Evolutionary conservation across 2,797 vertebrate genomes (phyloP).

Genomic region (Sebastes minor): DNA sequence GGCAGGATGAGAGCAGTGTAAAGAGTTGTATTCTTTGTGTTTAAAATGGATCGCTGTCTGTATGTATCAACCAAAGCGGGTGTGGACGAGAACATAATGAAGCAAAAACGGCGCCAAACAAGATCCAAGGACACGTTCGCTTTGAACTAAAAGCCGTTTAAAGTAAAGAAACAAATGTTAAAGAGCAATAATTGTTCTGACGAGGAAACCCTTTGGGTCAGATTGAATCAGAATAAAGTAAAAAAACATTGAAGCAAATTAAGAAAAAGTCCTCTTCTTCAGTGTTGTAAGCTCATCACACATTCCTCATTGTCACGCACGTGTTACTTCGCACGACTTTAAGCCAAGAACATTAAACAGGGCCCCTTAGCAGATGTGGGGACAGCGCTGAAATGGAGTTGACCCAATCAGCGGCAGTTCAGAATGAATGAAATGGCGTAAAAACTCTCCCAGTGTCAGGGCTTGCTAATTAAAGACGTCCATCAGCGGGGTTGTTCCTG

Average conservation of each 20-base stretch:
- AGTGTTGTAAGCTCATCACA: slow-evolving; percentile 32
- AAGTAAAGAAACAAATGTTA: slow-evolving; percentile 21
- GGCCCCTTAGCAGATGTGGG: slow-evolving; percentile 66
- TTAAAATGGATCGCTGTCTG: slow-evolving; percentile 32
- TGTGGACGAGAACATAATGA: not conserved
- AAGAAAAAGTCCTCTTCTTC: slow-evolving; percentile 19
- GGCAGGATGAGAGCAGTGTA: slow-evolving; percentile 44
- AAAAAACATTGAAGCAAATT: slow-evolving; percentile 32
- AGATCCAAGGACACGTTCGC: slow-evolving; percentile 23
- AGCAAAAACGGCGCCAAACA: not conserved
- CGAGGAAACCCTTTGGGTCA: slow-evolving; percentile 26
- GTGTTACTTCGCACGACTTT: slow-evolving; percentile 65
- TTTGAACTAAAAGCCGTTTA: slow-evolving; percentile 40
- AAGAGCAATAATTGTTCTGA: slow-evolving; percentile 34
- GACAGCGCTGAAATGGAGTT: slow-evolving; percentile 73
- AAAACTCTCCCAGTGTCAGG: slow-evolving; percentile 27
- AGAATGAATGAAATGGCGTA: slow-evolving; percentile 61
- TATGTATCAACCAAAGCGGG: slow-evolving; percentile 11
- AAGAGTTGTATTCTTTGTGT: slow-evolving; percentile 48
- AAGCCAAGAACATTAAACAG: slow-evolving; percentile 67
- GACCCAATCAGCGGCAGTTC: slow-evolving; percentile 70
- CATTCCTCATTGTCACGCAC: slow-evolving; percentile 34
- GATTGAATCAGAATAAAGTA: slow-evolving; percentile 27
- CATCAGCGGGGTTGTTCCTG: slow-evolving; percentile 56
- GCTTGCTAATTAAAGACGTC: slow-evolving; percentile 73